These are phyloP conservation scores for Phortica okadai DNA, from an alignment of 2,888 invertebrate species.

Conservation along the genomic window DNA sequence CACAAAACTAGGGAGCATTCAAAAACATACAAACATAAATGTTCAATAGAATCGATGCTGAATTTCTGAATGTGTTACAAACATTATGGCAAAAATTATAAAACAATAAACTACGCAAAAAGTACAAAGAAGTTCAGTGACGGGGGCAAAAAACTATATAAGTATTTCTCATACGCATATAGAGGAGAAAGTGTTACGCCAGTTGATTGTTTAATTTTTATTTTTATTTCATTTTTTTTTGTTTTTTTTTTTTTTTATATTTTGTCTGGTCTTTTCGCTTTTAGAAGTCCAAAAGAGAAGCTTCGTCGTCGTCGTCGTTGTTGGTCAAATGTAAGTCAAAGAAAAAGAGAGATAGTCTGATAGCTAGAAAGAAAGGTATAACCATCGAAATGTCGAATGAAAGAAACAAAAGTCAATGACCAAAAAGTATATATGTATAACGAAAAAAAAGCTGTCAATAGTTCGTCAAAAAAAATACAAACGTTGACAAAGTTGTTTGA, in stretches of 20 bases:
- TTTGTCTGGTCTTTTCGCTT: constrained; percentile 22
- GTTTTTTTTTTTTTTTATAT: background rate
- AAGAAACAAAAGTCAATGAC: constrained; percentile 21
- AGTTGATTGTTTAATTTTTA: constrained; percentile 68
- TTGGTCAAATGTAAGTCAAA: constrained; percentile 41
- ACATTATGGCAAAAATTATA: background rate
- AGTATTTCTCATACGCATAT: constrained; percentile 28
- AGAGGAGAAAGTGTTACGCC: constrained; percentile 70
- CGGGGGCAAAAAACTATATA: too few species aligned
- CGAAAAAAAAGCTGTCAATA: constrained; percentile 22
- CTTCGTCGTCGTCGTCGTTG: constrained; percentile 53
- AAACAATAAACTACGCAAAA: background rate
- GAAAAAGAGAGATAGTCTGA: constrained; percentile 22
- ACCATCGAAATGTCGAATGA: background rate
- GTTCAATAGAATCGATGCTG: too few species aligned
- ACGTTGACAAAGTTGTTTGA: background rate
- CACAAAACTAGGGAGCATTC: too few species aligned
- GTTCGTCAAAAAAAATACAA: background rate
- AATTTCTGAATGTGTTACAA: too few species aligned
- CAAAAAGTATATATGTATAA: background rate
- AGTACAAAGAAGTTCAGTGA: background rate
- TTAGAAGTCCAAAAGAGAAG: constrained; percentile 26
- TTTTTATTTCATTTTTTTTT: constrained; percentile 47
- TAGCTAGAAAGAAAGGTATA: background rate
- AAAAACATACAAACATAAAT: too few species aligned